Conservation (phyloP, 2,113 vertebrate genomes). For the Butorides virescens region DNA sequence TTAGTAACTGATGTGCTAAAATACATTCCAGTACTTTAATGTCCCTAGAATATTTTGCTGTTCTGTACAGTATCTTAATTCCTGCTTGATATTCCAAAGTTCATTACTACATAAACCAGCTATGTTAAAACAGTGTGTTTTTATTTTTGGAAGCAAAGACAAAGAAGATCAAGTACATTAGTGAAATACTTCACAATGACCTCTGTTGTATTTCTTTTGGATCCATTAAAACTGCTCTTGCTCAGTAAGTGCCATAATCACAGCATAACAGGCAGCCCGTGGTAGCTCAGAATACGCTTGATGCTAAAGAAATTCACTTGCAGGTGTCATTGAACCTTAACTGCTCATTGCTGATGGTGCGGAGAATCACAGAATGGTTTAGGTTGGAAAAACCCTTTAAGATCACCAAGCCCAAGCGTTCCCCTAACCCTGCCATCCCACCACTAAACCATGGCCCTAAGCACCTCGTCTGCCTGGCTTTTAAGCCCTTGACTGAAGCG, state of each 20-base stretch:
- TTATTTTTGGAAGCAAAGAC: slow-evolving; percentile 53
- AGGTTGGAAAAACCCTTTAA: too few species aligned
- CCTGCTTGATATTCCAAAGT: background rate
- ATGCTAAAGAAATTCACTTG: background rate
- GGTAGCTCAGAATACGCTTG: background rate
- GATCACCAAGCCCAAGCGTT: too few species aligned
- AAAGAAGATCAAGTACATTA: background rate
- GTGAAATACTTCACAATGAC: slow-evolving; percentile 26
- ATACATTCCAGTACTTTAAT: slow-evolving; percentile 1
- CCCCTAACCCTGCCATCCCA: too few species aligned
- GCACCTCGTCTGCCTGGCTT: too few species aligned
- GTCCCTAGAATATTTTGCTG: background rate
- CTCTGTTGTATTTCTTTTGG: slow-evolving; percentile 15
- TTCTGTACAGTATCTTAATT: slow-evolving; percentile 23
- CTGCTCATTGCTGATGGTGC: background rate
- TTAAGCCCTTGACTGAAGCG: background rate
- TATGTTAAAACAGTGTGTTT: slow-evolving; percentile 30
- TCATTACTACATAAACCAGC: slow-evolving; percentile 30
- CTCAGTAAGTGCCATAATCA: background rate
- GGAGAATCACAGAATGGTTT: background rate
- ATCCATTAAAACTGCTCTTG: slow-evolving; percentile 5
- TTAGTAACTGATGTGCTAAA: background rate
- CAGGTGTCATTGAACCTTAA: background rate
- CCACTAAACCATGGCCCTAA: too few species aligned
- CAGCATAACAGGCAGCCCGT: background rate